Conservation (phyloP, 2,113 vertebrate genomes). For the Stigmatopora argus region DNA sequence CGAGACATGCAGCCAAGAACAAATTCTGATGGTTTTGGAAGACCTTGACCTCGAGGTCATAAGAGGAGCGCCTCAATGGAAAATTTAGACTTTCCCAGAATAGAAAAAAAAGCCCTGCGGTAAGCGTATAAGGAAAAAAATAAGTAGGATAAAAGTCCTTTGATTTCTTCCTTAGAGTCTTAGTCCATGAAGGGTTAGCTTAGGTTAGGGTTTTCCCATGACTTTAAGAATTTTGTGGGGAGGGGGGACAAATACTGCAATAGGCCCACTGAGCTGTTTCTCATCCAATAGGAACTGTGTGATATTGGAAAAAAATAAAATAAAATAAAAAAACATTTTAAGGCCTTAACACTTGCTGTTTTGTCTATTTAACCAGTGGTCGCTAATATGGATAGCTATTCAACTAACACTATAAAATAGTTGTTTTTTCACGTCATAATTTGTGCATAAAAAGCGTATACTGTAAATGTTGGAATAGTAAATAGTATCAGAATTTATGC, state of each 20-base stretch:
- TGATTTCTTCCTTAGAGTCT: slow-evolving; percentile 17
- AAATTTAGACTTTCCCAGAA: slow-evolving; percentile 58
- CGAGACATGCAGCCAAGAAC: slow-evolving; percentile 21
- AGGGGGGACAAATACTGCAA: slow-evolving; percentile 31
- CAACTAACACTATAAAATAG: no score
- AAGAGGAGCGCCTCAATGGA: slow-evolving; percentile 49
- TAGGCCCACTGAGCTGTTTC: slow-evolving; percentile 61
- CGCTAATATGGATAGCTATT: no score
- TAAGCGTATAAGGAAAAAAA: slow-evolving; percentile 29
- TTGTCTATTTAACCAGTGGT: not conserved
- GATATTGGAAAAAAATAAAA: slow-evolving; percentile 41
- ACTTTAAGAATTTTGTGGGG: slow-evolving; percentile 44
- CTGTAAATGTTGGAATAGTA: not conserved
- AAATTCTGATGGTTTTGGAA: slow-evolving; percentile 20
- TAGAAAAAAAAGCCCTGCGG: slow-evolving; percentile 19
- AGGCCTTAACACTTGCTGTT: slow-evolving; percentile 22
- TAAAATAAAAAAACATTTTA: slow-evolving; percentile 14
- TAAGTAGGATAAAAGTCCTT: slow-evolving; percentile 18
- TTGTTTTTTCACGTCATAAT: no score
- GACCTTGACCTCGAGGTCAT: slow-evolving; percentile 25
- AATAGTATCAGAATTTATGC: not conserved
- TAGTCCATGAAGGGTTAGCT: slow-evolving; percentile 8
- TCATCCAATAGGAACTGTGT: slow-evolving; percentile 24
- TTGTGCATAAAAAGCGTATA: no score
- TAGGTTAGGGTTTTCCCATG: slow-evolving; percentile 56